Evolutionary conservation across 2,888 invertebrate genomes (phyloP).

Genomic region (Microchrysa polita): DNA sequence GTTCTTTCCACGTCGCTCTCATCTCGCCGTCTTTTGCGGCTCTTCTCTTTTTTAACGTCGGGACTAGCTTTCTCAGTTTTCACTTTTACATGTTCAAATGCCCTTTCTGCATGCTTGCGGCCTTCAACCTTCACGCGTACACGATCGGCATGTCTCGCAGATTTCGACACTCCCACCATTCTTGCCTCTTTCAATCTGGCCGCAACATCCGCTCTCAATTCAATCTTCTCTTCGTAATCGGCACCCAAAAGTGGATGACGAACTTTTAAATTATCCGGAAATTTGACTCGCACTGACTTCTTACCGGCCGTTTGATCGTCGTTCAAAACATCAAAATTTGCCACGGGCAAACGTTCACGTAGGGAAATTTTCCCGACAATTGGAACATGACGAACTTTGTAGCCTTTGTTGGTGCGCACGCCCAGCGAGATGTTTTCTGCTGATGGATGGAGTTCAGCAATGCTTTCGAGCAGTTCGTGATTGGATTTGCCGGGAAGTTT

Average conservation of each 20-base stretch:
- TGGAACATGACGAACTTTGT: constrained; percentile 52
- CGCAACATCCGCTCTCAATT: constrained; percentile 48
- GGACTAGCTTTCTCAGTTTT: too few relatives aligned
- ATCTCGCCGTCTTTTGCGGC: not conserved
- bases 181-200: constrained; percentile 51
- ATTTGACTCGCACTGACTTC: constrained; percentile 49
- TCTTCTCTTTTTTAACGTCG: constrained; percentile 17
- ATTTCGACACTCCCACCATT: not conserved
- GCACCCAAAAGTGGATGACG: constrained; percentile 57
- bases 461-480: constrained; percentile 52
- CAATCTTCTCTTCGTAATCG: constrained; percentile 52
- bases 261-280: constrained; percentile 54
- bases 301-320: not conserved
- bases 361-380: constrained; percentile 54
- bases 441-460: constrained; percentile 53
- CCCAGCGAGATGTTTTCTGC: constrained; percentile 52
- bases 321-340: constrained; percentile 47
- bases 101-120: not conserved
- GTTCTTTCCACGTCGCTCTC: not conserved
- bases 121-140: not conserved
- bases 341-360: constrained; percentile 51
- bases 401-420: constrained; percentile 52
- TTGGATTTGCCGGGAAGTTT: constrained; percentile 55
- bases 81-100: not conserved
- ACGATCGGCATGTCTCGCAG: not conserved